These are phyloP conservation scores for Poecilia latipinna DNA, from an alignment of 2,113 vertebrate species.

Conservation along the genomic window DNA sequence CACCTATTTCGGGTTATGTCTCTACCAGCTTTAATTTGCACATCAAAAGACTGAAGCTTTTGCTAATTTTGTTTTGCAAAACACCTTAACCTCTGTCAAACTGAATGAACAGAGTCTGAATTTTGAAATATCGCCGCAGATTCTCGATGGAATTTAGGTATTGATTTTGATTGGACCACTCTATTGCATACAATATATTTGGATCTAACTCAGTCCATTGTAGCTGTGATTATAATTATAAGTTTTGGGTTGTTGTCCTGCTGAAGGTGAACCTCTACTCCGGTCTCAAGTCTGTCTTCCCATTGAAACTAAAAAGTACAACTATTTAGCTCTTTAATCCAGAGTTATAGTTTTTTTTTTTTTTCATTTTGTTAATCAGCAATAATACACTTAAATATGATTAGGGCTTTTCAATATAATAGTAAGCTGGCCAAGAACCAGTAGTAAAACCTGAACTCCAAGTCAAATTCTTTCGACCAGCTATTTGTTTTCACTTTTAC, in stretches of 20 bases:
- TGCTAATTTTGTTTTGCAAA: too few species aligned
- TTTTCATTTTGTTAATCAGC: neutral
- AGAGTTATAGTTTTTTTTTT: too few species aligned
- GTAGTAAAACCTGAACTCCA: neutral
- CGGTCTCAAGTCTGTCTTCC: neutral
- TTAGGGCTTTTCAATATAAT: neutral
- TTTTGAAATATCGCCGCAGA: neutral
- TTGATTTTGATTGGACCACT: neutral
- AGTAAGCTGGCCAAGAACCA: neutral
- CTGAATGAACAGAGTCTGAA: neutral
- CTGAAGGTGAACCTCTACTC: too few species aligned
- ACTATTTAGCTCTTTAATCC: neutral
- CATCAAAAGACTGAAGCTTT: too few species aligned
- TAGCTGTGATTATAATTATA: too few species aligned
- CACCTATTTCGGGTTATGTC: too few species aligned
- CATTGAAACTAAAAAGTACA: neutral
- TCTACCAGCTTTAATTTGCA: too few species aligned
- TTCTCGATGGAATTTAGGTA: neutral
- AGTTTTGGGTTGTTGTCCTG: too few species aligned
- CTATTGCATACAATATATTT: neutral
- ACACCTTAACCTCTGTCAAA: too few species aligned
- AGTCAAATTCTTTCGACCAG: conserved; percentile 14
- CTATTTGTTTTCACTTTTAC: conserved; percentile 20
- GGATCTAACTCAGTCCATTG: neutral
- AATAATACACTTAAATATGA: neutral